These are phyloP conservation scores for Rhaphigaster nebulosa DNA, from an alignment of 2,888 invertebrate species.

Conservation along the genomic window DNA sequence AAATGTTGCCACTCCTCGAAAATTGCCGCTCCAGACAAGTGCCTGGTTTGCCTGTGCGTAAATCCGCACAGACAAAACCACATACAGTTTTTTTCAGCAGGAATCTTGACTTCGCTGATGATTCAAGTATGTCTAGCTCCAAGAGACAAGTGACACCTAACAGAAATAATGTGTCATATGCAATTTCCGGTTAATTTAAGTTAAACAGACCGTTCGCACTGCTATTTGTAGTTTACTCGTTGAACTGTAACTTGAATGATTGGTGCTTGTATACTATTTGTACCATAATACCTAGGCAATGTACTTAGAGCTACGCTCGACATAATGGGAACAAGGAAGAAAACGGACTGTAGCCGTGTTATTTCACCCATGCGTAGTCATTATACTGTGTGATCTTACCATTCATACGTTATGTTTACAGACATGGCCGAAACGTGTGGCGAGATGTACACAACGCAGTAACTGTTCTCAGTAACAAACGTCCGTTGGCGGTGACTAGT, in stretches of 20 bases:
- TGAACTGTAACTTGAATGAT: background rate
- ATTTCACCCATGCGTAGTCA: background rate
- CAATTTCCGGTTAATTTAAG: no score
- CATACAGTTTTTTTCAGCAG: no score
- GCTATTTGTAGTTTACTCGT: no score
- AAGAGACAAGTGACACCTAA: no score
- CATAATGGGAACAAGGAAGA: background rate
- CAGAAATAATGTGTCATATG: no score
- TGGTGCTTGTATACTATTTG: background rate
- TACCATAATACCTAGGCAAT: background rate
- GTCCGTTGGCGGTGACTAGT: background rate
- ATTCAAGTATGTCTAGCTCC: no score
- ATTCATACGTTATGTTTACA: background rate
- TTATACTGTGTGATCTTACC: background rate
- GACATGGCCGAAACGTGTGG: background rate
- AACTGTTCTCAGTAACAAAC: conserved; percentile 3
- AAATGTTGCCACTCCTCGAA: no score
- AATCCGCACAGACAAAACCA: no score
- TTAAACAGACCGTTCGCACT: no score
- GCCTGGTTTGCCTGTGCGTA: no score
- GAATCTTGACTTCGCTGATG: no score
- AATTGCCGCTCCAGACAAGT: no score
- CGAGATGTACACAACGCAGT: background rate
- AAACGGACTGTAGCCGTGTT: background rate
- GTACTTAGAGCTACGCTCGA: background rate